Evolutionary conservation across 2,113 vertebrate species (phyloP), one percentile per base, ranked within the genome.

Genomic region (Furnarius figulus): DNA sequence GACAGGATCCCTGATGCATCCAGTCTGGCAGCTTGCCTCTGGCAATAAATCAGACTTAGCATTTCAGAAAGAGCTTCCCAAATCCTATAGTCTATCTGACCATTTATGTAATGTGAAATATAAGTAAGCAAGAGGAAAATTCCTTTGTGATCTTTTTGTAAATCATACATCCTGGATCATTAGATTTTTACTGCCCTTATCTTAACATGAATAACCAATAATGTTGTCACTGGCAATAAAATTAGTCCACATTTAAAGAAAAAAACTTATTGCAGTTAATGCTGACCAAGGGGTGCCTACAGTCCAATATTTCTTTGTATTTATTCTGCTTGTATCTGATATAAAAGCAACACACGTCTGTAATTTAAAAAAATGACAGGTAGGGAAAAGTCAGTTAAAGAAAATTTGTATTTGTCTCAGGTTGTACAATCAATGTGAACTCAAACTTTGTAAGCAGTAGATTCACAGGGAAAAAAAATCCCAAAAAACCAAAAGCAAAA

Each of bases 1-100:
- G 87, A 93, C 67, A 89, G 90, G 58, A 93, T 85, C 40, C 46
- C 62, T 80, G 71, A 88, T 91, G 82, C 33, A 91, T 85, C 58
- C 71, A 91, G 89, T 77, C 85, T 91, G 95, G 89, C 87, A 74
- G 62, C 74, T 73, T 90, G 87, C 89, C 81, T 94, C 85, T 90
- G 59, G 82, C 78, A 91, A 70, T 91, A 85, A 88, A 90, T 87
- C 71, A 93, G 59, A 86, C 35, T 82, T 63, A 74, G 17, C 0
- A 1, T 83, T 95, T 93, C 89, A 96, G 75, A 90, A 91, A 79
- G 12, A 56, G 46, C 46, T 89, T 91, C 94, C 82, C 91, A 76
- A 88, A 79, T 80, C 61, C 42, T 72, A 20, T 40, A 56, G 16
- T 35, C 12, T 90, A 27, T 84, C 50, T 67, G 35, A 42, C 50